Conservation (phyloP, 2,888 invertebrate genomes). For the Xylophagus ater region DNA sequence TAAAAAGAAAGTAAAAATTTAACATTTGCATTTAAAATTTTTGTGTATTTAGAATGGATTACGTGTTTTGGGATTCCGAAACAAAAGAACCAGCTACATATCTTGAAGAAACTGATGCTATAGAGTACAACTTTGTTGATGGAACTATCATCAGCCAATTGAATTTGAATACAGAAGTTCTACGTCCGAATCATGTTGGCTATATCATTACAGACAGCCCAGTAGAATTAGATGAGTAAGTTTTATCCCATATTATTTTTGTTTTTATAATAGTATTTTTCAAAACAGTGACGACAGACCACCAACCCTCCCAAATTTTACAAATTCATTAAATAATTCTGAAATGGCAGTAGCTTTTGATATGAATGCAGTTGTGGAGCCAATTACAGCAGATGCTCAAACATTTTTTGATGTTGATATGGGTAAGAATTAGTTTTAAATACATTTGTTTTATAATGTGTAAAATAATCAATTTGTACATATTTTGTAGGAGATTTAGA, state of each 20-base stretch:
- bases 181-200: constrained; percentile 31
- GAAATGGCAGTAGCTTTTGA: constrained; percentile 52
- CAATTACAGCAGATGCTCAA: constrained; percentile 40
- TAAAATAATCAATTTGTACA: no score
- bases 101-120: constrained; percentile 19
- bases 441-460: not conserved
- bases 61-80: constrained; percentile 28
- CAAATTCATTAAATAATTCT: no score
- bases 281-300: no score
- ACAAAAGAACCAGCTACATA: constrained; percentile 22
- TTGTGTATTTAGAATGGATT: constrained; percentile 21
- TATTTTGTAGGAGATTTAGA: constrained; percentile 31
- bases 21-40: not conserved
- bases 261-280: constrained; percentile 22
- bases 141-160: constrained; percentile 25
- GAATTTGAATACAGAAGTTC: constrained; percentile 21
- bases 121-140: constrained; percentile 15
- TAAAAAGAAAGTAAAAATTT: not conserved
- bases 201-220: constrained; percentile 34
- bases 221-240: constrained; percentile 24
- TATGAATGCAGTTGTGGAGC: constrained; percentile 51
- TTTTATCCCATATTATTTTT: constrained; percentile 21
- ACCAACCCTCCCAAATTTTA: constrained; percentile 41
- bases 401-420: constrained; percentile 37
- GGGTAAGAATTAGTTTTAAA: constrained; percentile 20